Percentiles rank a stretch among this genome's conserved stretches.
Evolutionary conservation across 2,113 vertebrate genomes (phyloP).

Genomic region (Myxocyprinus asiaticus): DNA sequence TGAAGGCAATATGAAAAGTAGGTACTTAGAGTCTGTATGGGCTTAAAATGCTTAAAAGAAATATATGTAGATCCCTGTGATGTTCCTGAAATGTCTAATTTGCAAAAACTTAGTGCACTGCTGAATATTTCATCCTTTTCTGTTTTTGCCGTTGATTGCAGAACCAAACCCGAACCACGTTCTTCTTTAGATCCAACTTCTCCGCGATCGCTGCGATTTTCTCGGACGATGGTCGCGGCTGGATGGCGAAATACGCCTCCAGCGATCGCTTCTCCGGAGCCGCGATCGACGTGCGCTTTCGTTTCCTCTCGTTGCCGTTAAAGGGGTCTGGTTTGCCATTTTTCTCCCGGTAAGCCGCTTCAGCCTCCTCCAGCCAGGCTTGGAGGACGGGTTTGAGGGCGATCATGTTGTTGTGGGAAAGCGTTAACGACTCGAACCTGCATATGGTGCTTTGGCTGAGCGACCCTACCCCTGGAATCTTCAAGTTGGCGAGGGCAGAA

Average conservation of each 20-base stretch:
- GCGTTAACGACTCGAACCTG: constrained; percentile 91
- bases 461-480: constrained; percentile 91
- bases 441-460: constrained; percentile 97
- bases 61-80: constrained; percentile 66
- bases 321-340: constrained; percentile 85
- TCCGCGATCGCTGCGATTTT: constrained; percentile 92
- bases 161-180: constrained; percentile 94
- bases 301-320: constrained; percentile 81
- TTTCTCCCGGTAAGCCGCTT: constrained; percentile 84
- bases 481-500: constrained; percentile 87
- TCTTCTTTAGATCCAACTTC: constrained; percentile 93
- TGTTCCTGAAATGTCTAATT: constrained; percentile 58
- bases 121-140: constrained; percentile 95
- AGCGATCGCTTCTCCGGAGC: constrained; percentile 91
- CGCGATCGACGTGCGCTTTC: constrained; percentile 91
- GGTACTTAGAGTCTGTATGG: background rate
- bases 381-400: constrained; percentile 90
- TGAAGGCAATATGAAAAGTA: constrained; percentile 1
- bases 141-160: constrained; percentile 95
- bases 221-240: constrained; percentile 89
- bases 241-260: constrained; percentile 92
- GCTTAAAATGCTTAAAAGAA: background rate
- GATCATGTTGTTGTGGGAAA: constrained; percentile 95
- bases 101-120: constrained; percentile 71
- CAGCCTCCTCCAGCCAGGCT: constrained; percentile 92